phyloP scores from a whole-genome alignment of 2,888 invertebrate genomes.

The Himalopsyche kuldschensis region DNA sequence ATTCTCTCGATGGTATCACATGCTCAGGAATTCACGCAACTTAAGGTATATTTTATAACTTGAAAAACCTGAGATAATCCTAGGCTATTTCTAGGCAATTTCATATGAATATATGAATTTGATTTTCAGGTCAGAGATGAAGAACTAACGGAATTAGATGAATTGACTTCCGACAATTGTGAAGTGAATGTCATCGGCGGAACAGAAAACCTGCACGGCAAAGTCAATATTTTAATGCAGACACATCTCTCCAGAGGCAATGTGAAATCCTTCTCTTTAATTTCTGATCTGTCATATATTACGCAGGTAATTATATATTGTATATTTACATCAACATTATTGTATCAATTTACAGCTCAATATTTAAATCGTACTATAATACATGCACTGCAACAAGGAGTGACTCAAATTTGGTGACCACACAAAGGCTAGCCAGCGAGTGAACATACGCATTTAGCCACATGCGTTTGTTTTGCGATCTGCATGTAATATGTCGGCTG shows the following conservation, averaged over 20 bases:
- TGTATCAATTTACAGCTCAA: not conserved
- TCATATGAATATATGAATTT: not conserved
- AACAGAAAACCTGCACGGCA: slow-evolving; percentile 87
- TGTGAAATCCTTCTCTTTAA: slow-evolving; percentile 81
- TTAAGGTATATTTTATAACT: slow-evolving; percentile 67
- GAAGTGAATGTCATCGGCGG: slow-evolving; percentile 79
- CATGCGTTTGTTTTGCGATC: no score
- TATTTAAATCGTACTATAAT: no score
- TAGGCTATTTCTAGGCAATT: slow-evolving; percentile 10
- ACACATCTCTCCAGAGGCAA: slow-evolving; percentile 81
- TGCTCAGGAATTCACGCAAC: slow-evolving; percentile 93
- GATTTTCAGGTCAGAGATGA: slow-evolving; percentile 81
- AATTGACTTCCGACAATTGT: slow-evolving; percentile 72
- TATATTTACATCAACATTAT: not conserved
- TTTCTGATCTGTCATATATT: slow-evolving; percentile 87
- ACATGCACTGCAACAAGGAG: no score
- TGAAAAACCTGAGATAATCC: not conserved
- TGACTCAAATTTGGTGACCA: no score
- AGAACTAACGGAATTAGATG: slow-evolving; percentile 88
- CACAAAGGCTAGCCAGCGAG: no score
- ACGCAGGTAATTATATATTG: slow-evolving; percentile 68
- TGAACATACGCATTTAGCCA: no score
- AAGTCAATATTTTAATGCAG: slow-evolving; percentile 93
- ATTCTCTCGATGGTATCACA: slow-evolving; percentile 89
- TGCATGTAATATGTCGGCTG: no score